Evolutionary conservation across 2,888 invertebrate genomes (phyloP).

Genomic region (Helicoverpa assulta): DNA sequence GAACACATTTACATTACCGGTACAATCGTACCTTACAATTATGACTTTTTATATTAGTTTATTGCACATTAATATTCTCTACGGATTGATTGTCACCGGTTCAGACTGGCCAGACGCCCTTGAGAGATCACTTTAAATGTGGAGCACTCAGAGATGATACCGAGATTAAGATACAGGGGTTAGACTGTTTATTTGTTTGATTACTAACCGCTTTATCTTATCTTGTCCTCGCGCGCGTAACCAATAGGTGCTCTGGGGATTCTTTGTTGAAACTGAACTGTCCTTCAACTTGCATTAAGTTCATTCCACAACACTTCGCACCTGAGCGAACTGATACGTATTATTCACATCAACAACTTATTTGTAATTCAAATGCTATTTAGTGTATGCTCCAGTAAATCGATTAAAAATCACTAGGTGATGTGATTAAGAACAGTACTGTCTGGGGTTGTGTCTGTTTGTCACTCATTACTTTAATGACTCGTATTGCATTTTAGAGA

Average conservation of each 20-base stretch:
- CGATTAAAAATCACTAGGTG: conserved; percentile 53
- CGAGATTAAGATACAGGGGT: conserved; percentile 47
- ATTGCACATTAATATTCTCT: background rate
- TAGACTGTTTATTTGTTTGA: conserved; percentile 56
- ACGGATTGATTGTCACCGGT: background rate
- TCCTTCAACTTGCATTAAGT: conserved; percentile 68
- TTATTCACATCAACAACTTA: conserved; percentile 47
- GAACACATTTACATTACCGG: conserved; percentile 32
- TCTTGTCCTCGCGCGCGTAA: conserved; percentile 50
- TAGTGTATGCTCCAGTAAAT: conserved; percentile 62
- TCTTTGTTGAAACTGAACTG: conserved; percentile 61
- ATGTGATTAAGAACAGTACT: conserved; percentile 41
- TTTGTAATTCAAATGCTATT: conserved; percentile 64
- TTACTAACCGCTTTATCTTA: conserved; percentile 64
- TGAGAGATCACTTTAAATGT: conserved; percentile 68
- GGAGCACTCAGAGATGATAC: conserved; percentile 57
- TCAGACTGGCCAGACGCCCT: conserved; percentile 57
- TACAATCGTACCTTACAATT: conserved; percentile 16
- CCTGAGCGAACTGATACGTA: conserved; percentile 55
- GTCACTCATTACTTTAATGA: conserved; percentile 24
- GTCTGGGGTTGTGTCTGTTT: conserved; percentile 42
- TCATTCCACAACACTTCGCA: conserved; percentile 58
- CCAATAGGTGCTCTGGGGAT: conserved; percentile 37
- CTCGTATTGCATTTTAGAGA: conserved; percentile 27
- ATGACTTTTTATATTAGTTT: background rate